Base-by-base conservation (phyloP, 2,888 invertebrate genomes). In the Sicus ferrugineus region DNA sequence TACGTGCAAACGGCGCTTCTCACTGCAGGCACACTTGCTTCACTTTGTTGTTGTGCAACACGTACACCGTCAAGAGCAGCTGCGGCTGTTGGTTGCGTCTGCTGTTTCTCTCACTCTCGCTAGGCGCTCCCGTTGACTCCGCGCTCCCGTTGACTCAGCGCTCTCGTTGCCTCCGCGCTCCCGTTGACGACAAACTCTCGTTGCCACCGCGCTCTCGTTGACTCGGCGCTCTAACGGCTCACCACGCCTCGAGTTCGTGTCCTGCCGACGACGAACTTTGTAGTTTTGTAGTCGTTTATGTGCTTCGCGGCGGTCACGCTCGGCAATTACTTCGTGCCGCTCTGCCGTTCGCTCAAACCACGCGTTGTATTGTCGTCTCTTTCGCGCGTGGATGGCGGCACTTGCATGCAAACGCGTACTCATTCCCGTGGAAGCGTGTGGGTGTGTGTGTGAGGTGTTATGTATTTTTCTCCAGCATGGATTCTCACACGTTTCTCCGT, bases 271-370 rank as follows among this genome's bases (percentile, higher is more conserved):
- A 42, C n/a, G n/a, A 31, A 67, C 70, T 68, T 70, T 75, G 76
- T 75, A 74, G 80, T 76, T 69, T 74, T 76, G 78, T 76, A 75
- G 76, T 70, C 69, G 48, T 56, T 66, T 42, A 69, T 61, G 30
- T 67, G 69, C 30, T 61, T n/a, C n/a, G n/a, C n/a, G n/a, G 66
- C 67, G 69, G 78, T 81, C 84, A 83, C 83, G 84, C 82, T 79
- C 81, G 77, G 75, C 77, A 83, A 84, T 83, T 84, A 84, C 81
- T 81, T 75, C 77, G 75, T 73, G 74, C 72, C 14, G 64, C 42
- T 62, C 61, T 28, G 9, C 48, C 69, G 31, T 68, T 50, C 46
- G 30, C 54, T 61, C 56, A 34, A 38, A 48, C 48, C 48, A 42
- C n/a, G 56, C 54, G 31, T 58, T 64, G 46, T 63, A 30, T 56